Base-by-base conservation (phyloP, 2,888 invertebrate species). In the Drosophila diplacantha region DNA sequence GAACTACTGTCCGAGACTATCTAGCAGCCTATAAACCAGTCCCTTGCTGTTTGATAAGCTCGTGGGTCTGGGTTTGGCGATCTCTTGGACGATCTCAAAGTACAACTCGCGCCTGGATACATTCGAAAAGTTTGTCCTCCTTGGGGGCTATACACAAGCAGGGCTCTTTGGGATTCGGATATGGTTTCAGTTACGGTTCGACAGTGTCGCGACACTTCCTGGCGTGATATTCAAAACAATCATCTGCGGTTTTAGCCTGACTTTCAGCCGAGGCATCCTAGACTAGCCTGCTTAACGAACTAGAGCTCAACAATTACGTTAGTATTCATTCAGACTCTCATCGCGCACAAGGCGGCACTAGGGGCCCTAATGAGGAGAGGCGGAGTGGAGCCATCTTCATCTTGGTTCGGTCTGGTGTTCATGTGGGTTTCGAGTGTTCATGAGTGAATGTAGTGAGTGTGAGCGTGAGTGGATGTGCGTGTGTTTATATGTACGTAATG, bases 301-400 rank as follows among this genome's bases (percentile, higher is more conserved):
- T 43, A 43, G 12, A 26, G 46, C 12, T 44, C 29, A 46, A 14
- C 31, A 46, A 14, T 32, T 32, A 20, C 44, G 44, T 46, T 31
- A 31, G 29, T 29, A 43, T 43, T 29, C 29, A 18, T 29, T 14
- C 12, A 5, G 44, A 14, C 18, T 43, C 18, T 43, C 26, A 26
- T 16, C 43, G 3, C 26, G 26, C 26, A 18, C 26, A 44, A 14
- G 44, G 44, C 24, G 41, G 24, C 24, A 16, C 41, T 5, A 14
- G 26, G 16, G 31, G 51, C 32, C 31, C 51, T 51, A 50, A 9
- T n/a, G 34, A 50, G 61, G 43, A 50, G 62, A 59, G 59, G 38
- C 60, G 41, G 18, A 57, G 14, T 20, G 44, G 41, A 34, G 34
- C 37, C 26, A 8, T 62, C 43, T 51, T 43, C 24, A n/a, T 11